These are phyloP conservation scores for Helicoverpa armigera DNA, from an alignment of 1,140 invertebrate species.

Conservation along the genomic window DNA sequence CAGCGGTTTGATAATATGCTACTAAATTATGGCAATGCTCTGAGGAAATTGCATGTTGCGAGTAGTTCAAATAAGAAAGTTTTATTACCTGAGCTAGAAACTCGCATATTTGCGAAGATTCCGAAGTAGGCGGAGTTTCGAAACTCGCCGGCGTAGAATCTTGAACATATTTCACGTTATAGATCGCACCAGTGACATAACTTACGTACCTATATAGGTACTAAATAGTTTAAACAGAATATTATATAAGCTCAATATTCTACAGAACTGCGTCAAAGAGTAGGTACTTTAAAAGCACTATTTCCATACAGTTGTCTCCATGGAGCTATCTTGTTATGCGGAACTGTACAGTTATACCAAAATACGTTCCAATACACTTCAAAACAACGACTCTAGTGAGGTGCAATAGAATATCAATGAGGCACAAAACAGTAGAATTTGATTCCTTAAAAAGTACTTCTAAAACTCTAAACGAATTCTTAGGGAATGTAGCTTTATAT, in stretches of 20 bases:
- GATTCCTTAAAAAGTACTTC: constrained; percentile 11
- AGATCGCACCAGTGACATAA: not conserved
- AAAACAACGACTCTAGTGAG: constrained; percentile 1
- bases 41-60: constrained; percentile 45
- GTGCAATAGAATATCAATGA: constrained; percentile 31
- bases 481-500: constrained; percentile 3
- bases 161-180: constrained; percentile 31
- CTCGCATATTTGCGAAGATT: constrained; percentile 36
- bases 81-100: constrained; percentile 31
- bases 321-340: constrained; percentile 9
- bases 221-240: too few relatives aligned
- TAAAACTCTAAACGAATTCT: not conserved
- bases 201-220: too few relatives aligned
- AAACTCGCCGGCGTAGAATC: not conserved
- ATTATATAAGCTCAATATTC: not conserved
- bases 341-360: constrained; percentile 3
- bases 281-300: constrained; percentile 4
- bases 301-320: not conserved
- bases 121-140: not conserved
- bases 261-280: not conserved
- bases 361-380: constrained; percentile 23
- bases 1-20: constrained; percentile 58
- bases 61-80: constrained; percentile 43
- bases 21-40: constrained; percentile 40
- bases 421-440: not conserved